Base-by-base conservation (phyloP, 2,113 vertebrate genomes). In the Cynoglossus semilaevis region DNA sequence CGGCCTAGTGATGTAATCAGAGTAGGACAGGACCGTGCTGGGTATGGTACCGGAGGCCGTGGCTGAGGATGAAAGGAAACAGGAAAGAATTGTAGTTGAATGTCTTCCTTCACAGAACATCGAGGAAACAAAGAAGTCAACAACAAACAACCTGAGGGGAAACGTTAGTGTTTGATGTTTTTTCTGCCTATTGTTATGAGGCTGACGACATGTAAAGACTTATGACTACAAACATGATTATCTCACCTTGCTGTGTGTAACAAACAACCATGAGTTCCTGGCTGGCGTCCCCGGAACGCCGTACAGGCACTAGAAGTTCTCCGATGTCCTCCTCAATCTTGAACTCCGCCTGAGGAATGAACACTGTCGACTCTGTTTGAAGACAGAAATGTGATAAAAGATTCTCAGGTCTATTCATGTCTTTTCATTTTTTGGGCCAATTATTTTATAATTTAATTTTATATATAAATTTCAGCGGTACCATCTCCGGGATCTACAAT, bases 401-500 rank as follows among this genome's bases (percentile, higher is more conserved):
- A 10, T 17, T 4, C 48, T 35, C 14, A 10, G 1, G 5, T 37
- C 17, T 4, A 13, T 13, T 40, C 2, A 52, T 9, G 44, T 37
- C 22, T 2, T 29, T 29, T 2, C 2, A 36, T 5, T 19, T 35
- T 29, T 55, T 22, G 3, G 4, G 10, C 1, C 1, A 1, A 10
- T 15, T 50, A 59, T 58, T 38, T 6, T 40, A 60, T 15, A 0
- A n/a, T 36, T n/a, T n/a, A n/a, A n/a, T n/a, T n/a, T n/a, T n/a
- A n/a, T n/a, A n/a, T n/a, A n/a, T 2, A 55, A 45, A 43, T 38
- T 8, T 40, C 8, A 35, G 13, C 62, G 15, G 2, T 86, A 95
- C 93, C 92, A 78, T 95, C 94, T 63, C 87, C 92, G 37, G 94
- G 91, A 83, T 95, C 93, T 51, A 94, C 84, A 14, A 94, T 94